Evolutionary conservation across 2,797 vertebrate genomes (phyloP).

Genomic region (Amazona finschi): DNA sequence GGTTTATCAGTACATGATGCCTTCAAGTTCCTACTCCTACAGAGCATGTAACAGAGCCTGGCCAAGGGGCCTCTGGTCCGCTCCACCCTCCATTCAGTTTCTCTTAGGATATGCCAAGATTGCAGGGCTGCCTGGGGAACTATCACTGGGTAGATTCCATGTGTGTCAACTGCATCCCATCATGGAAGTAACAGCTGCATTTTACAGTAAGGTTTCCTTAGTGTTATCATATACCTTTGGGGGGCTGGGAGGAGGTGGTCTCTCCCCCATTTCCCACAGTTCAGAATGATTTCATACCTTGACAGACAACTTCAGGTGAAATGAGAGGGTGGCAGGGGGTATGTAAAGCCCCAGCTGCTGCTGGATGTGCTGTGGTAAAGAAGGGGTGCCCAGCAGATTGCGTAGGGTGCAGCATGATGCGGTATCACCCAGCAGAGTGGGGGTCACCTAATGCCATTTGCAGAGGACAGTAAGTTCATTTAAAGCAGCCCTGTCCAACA

Average conservation of each 20-base stretch:
- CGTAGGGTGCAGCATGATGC: neutral
- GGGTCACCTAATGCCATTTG: neutral
- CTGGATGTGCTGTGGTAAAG: neutral
- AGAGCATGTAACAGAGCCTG: neutral
- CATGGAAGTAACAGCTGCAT: neutral
- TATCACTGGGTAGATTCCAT: neutral
- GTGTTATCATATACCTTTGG: neutral
- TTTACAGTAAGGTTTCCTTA: neutral
- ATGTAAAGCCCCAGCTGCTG: neutral
- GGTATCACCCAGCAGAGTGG: rapidly evolving
- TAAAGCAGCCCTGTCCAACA: neutral
- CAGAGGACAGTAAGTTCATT: neutral
- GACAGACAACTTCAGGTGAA: neutral
- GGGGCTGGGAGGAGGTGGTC: neutral
- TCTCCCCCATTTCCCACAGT: neutral
- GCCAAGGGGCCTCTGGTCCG: neutral
- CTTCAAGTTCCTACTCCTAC: neutral
- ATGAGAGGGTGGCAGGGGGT: neutral
- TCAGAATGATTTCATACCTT: neutral
- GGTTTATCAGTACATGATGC: neutral
- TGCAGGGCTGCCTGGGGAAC: neutral
- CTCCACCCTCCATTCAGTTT: neutral
- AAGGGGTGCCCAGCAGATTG: neutral
- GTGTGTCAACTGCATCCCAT: neutral
- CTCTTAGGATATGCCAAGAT: neutral